Conservation (phyloP, 92 coral and sea anemone genomes). For the Montipora capitata region DNA sequence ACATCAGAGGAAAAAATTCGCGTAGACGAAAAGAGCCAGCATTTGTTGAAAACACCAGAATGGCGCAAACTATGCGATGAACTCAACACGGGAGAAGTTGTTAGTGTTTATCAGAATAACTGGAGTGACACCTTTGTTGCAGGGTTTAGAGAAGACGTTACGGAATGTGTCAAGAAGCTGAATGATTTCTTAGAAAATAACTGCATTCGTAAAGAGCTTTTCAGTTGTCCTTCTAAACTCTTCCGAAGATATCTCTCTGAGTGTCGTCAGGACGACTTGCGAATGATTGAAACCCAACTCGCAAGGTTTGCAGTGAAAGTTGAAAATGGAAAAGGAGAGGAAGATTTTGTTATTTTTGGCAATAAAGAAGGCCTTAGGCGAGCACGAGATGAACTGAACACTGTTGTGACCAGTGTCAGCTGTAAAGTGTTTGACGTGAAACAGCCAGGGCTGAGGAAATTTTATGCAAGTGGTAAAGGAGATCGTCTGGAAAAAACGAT, state of each 20-base stretch:
- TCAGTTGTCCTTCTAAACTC: constrained; percentile 55
- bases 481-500: constrained; percentile 71
- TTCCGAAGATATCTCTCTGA: constrained; percentile 70
- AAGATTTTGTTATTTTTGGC: constrained; percentile 74
- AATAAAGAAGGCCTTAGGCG: constrained; percentile 74
- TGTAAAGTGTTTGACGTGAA: constrained; percentile 30
- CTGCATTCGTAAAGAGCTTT: constrained; percentile 50
- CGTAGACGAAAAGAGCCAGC: constrained; percentile 56
- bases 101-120: constrained; percentile 55
- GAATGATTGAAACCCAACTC: constrained; percentile 58
- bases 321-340: constrained; percentile 43
- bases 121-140: constrained; percentile 80
- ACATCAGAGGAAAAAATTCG: constrained; percentile 68
- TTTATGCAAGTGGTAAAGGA: constrained; percentile 69
- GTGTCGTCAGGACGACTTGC: constrained; percentile 67
- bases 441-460: constrained; percentile 81
- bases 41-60: constrained; percentile 36
- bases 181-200: constrained; percentile 70
- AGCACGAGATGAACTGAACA: constrained; percentile 12
- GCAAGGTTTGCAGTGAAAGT: constrained; percentile 57
- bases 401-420: constrained; percentile 7
- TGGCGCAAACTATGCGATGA: constrained; percentile 74
- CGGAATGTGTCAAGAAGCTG: constrained; percentile 55
- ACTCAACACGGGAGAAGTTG: constrained; percentile 24
- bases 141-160: constrained; percentile 76